A percentile compares a stretch with the other conserved stretches of the same genome.
Conservation (phyloP, 2,797 vertebrate genomes). For the Strix occidentalis region DNA sequence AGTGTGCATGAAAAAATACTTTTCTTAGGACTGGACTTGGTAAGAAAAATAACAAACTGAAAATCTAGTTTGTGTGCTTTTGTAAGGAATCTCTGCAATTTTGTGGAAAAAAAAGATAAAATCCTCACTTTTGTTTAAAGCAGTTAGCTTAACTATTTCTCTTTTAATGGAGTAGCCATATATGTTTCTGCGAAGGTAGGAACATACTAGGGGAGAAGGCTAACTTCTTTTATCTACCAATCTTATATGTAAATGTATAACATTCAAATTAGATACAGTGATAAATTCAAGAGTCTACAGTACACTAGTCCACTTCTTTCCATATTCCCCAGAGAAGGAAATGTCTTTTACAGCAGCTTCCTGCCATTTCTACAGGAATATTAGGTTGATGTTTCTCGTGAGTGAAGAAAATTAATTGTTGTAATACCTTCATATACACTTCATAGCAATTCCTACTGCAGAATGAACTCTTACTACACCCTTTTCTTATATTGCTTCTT, state of each 20-base stretch:
- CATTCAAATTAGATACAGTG: not conserved
- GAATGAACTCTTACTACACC: not conserved
- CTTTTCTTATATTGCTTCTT: not conserved
- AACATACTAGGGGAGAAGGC: not conserved
- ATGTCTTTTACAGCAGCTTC: not conserved
- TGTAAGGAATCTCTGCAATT: not conserved
- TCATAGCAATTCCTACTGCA: not conserved
- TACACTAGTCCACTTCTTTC: not conserved
- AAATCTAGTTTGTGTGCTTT: not conserved
- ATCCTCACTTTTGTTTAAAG: not conserved
- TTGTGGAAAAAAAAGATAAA: not conserved
- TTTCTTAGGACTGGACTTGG: not conserved
- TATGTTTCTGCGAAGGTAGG: not conserved
- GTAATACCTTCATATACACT: not conserved
- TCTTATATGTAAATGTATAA: not conserved
- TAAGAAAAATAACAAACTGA: not conserved
- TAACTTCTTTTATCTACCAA: not conserved
- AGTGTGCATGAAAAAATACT: not conserved
- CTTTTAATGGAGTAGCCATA: not conserved
- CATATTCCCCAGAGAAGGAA: not conserved
- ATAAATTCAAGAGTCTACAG: not conserved
- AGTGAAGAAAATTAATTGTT: not conserved
- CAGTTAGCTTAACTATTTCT: not conserved
- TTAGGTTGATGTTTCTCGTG: not conserved
- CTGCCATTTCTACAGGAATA: not conserved